These are phyloP conservation scores for Perca schrenkii DNA, from an alignment of 2,113 vertebrate genomes.

Conservation along the genomic window DNA sequence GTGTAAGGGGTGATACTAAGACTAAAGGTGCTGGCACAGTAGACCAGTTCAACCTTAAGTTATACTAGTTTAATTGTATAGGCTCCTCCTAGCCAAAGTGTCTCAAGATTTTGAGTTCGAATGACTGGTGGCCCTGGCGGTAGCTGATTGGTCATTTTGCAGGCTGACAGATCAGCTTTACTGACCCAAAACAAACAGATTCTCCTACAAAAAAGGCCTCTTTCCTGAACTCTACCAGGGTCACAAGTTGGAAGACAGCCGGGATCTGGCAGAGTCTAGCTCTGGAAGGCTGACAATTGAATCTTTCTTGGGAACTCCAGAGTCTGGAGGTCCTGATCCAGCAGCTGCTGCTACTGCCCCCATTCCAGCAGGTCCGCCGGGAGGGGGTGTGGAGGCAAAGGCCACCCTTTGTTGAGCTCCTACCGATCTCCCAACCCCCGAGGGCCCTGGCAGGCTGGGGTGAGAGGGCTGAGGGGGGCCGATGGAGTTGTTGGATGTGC, in stretches of 20 bases:
- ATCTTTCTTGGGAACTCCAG: constrained; percentile 87
- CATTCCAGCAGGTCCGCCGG: constrained; percentile 68
- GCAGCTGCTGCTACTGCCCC: constrained; percentile 74
- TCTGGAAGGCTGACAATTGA: constrained; percentile 90
- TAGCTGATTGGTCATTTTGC: constrained; percentile 71
- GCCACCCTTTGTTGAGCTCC: constrained; percentile 82
- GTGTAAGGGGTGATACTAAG: constrained; percentile 82
- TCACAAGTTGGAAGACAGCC: constrained; percentile 98
- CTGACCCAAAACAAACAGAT: constrained; percentile 75
- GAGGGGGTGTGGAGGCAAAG: constrained; percentile 79
- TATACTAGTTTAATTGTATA: constrained; percentile 76
- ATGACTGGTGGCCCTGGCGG: constrained; percentile 61
- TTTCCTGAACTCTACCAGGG: constrained; percentile 83
- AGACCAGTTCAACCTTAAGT: constrained; percentile 79
- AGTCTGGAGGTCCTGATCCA: constrained; percentile 85
- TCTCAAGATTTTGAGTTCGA: constrained; percentile 68
- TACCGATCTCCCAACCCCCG: constrained; percentile 77
- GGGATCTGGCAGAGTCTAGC: constrained; percentile 91
- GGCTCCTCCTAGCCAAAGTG: constrained; percentile 69
- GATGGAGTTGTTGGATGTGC: constrained; percentile 88
- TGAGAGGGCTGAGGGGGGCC: constrained; percentile 73
- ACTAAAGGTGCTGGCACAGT: constrained; percentile 80
- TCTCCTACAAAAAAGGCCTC: constrained; percentile 82
- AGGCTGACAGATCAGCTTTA: constrained; percentile 70
- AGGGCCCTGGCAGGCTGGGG: constrained; percentile 78